These are phyloP conservation scores for Vipera ursinii DNA, from an alignment of 2,797 vertebrate genomes.

Conservation along the genomic window DNA sequence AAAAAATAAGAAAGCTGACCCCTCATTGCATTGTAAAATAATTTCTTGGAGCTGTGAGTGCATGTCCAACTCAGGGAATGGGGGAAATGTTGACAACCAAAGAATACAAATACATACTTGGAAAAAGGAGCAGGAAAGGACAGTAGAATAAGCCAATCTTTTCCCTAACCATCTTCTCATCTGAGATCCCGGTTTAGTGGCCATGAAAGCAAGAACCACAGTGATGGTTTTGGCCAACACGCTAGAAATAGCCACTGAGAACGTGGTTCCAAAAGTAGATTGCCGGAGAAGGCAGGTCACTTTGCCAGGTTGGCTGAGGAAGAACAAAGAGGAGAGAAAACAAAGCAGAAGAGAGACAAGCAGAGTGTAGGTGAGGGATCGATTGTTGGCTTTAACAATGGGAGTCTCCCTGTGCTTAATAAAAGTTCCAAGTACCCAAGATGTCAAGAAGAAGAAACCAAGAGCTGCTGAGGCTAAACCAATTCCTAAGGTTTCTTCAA, in stretches of 20 bases:
- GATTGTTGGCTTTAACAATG: background rate
- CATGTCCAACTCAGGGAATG: too few species aligned
- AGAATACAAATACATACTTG: too few species aligned
- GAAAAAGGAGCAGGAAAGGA: too few species aligned
- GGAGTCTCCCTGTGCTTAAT: background rate
- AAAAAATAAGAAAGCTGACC: too few species aligned
- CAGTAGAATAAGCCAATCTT: too few species aligned
- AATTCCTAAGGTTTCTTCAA: background rate
- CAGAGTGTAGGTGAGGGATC: background rate
- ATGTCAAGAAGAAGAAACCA: background rate
- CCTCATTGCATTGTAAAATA: too few species aligned
- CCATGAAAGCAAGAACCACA: background rate
- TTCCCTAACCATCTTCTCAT: too few species aligned
- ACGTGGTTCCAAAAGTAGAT: background rate
- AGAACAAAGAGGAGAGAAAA: background rate
- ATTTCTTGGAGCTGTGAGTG: too few species aligned
- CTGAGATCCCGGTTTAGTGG: too few species aligned
- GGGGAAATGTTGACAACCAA: too few species aligned
- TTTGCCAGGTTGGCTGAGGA: background rate
- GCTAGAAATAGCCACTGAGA: background rate
- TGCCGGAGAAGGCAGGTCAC: background rate
- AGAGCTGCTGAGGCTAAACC: background rate
- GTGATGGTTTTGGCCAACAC: background rate
- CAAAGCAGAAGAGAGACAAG: background rate
- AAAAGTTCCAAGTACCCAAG: background rate